Conservation (phyloP, 2,113 vertebrate species). For the Elephas maximus region DNA sequence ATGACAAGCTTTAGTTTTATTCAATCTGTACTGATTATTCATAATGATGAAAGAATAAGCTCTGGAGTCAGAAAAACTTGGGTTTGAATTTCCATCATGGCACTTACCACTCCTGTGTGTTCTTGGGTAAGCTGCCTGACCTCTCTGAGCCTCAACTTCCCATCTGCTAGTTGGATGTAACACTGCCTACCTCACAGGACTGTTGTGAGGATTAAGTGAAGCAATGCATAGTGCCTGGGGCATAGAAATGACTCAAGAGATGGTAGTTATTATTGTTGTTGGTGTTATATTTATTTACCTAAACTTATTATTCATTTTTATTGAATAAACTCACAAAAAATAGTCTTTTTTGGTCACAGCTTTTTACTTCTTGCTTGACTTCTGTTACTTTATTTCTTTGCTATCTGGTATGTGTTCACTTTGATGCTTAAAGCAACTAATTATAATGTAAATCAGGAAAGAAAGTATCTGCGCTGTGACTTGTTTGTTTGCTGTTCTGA, state of each 20-base stretch:
- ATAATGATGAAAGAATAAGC: background rate
- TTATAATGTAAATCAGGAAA: background rate
- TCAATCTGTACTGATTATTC: background rate
- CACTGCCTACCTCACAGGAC: background rate
- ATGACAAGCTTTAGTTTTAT: background rate
- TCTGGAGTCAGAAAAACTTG: background rate
- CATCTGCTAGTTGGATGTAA: background rate
- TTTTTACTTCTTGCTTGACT: background rate
- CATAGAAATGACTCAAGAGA: background rate
- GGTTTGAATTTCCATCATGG: background rate
- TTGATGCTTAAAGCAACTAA: background rate
- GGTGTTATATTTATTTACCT: background rate
- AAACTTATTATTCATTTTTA: background rate
- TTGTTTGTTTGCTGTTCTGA: background rate
- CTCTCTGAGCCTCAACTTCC: background rate
- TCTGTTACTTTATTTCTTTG: slow-evolving; percentile 25
- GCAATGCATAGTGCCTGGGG: background rate
- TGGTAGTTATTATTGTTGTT: background rate
- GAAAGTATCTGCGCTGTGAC: background rate
- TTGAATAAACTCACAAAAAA: background rate
- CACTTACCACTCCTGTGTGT: background rate
- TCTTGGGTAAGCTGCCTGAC: background rate
- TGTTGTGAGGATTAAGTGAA: background rate
- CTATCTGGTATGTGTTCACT: background rate
- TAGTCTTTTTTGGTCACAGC: background rate